A percentile compares a stretch with the other conserved stretches of the same genome.
phyloP scores from a whole-genome alignment of 2,888 invertebrate species.

The Parthenolecanium corni region DNA sequence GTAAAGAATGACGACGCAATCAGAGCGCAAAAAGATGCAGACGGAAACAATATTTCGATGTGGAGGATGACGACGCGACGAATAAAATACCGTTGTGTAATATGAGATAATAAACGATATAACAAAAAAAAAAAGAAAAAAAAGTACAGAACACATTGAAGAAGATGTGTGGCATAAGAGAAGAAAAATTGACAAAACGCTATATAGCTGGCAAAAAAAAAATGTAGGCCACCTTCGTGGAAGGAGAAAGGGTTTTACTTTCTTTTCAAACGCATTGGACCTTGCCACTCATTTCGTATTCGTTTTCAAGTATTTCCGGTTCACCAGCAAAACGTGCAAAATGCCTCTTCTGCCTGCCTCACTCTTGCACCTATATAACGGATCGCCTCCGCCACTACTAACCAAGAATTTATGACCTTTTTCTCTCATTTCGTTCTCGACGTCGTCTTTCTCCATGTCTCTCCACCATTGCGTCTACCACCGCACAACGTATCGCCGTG shows the following conservation, averaged over 20 bases:
- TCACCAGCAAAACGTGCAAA: background rate
- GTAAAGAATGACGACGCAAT: slow-evolving; percentile 14
- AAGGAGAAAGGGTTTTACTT: slow-evolving; percentile 19
- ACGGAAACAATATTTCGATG: slow-evolving; percentile 2
- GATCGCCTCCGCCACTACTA: background rate
- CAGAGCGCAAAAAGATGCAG: slow-evolving; percentile 19
- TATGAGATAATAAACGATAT: slow-evolving; percentile 14
- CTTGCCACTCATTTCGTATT: slow-evolving; percentile 22
- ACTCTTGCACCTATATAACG: background rate
- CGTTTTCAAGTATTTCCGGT: slow-evolving; percentile 19
- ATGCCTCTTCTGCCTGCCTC: background rate
- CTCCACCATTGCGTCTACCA: too few relatives aligned
- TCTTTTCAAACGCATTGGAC: slow-evolving; percentile 13
- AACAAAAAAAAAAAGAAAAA: background rate
- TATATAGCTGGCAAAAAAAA: background rate
- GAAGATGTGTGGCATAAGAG: background rate
- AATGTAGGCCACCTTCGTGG: slow-evolving; percentile 6
- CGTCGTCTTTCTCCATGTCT: too few relatives aligned
- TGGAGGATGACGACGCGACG: background rate
- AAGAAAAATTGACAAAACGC: background rate
- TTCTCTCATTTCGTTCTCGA: too few relatives aligned
- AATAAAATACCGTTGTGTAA: slow-evolving; percentile 5
- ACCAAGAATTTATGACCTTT: background rate
- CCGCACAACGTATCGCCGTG: too few relatives aligned
- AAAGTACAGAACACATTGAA: too few relatives aligned